Evolutionary conservation across 2,888 invertebrate genomes (phyloP).

Genomic region (Eilema depressum): DNA sequence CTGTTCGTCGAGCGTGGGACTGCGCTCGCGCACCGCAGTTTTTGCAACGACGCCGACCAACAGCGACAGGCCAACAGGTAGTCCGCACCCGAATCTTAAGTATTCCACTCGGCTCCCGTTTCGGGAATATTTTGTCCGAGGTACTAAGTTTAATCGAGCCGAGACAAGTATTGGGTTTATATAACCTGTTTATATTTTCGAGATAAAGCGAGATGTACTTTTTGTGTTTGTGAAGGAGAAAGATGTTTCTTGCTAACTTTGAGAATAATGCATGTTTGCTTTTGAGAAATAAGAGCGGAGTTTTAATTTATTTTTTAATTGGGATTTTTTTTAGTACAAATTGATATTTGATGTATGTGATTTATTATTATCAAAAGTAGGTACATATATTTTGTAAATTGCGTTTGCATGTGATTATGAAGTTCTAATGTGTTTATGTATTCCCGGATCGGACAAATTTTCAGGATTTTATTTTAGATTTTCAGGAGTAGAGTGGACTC

Average conservation of each 20-base stretch:
- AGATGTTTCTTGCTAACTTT: constrained; percentile 6
- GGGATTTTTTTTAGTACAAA: not conserved
- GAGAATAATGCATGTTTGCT: constrained; percentile 9
- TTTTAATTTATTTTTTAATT: not conserved
- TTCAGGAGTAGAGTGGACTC: no score
- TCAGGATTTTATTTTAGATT: no score
- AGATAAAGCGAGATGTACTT: constrained; percentile 24
- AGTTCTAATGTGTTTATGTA: no score
- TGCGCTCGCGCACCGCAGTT: constrained; percentile 65
- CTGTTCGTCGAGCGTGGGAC: constrained; percentile 76
- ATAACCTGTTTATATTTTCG: constrained; percentile 29
- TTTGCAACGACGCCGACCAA: constrained; percentile 65
- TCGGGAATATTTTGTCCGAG: constrained; percentile 48
- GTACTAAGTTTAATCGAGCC: constrained; percentile 30
- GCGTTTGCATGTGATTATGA: no score
- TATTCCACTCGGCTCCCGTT: constrained; percentile 42
- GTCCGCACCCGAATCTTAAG: constrained; percentile 60
- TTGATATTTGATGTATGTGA: not conserved
- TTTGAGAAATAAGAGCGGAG: not conserved
- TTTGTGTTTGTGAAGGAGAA: constrained; percentile 12
- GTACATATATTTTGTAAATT: no score
- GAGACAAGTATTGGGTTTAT: constrained; percentile 22
- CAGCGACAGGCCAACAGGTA: constrained; percentile 54
- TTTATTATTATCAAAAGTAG: no score
- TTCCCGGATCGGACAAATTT: no score